Percentiles rank a stretch among this genome's conserved stretches.
phyloP scores from a whole-genome alignment of 1,140 invertebrate genomes.

The Phortica variegata region DNA sequence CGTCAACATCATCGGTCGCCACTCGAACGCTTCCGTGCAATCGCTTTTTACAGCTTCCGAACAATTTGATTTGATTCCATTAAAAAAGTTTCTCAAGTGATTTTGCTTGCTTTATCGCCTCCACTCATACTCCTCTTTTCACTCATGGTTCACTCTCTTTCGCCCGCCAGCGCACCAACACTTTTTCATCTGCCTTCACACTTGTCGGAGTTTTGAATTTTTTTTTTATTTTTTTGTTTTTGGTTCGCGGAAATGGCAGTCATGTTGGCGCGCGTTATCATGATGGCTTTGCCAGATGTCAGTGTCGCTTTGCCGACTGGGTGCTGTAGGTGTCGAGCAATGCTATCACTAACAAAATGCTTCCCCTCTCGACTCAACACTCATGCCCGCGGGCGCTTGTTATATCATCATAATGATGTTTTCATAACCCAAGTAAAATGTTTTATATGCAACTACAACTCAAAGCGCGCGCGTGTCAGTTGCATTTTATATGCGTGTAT shows the following conservation, averaged over 20 bases:
- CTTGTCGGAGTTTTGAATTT: too few relatives aligned
- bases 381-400: background rate
- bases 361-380: too few relatives aligned
- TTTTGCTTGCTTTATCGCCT: conserved; percentile 26
- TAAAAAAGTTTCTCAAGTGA: conserved; percentile 53
- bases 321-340: too few relatives aligned
- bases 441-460: conserved; percentile 11
- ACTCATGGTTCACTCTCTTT: too few relatives aligned
- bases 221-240: too few relatives aligned
- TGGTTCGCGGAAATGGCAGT: conserved; percentile 1
- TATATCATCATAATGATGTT: too few relatives aligned
- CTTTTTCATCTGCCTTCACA: background rate
- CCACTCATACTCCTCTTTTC: too few relatives aligned
- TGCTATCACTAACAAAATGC: too few relatives aligned
- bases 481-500: conserved; percentile 10
- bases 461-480: conserved; percentile 20
- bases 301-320: too few relatives aligned
- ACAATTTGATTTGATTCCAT: conserved; percentile 57
- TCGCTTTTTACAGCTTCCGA: conserved; percentile 56
- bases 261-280: background rate
- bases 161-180: background rate
- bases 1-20: conserved; percentile 14
- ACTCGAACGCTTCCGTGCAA: conserved; percentile 52
- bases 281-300: too few relatives aligned
- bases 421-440: conserved; percentile 11